Base-by-base conservation (phyloP, 2,797 vertebrate genomes). In the Takifugu rubripes region DNA sequence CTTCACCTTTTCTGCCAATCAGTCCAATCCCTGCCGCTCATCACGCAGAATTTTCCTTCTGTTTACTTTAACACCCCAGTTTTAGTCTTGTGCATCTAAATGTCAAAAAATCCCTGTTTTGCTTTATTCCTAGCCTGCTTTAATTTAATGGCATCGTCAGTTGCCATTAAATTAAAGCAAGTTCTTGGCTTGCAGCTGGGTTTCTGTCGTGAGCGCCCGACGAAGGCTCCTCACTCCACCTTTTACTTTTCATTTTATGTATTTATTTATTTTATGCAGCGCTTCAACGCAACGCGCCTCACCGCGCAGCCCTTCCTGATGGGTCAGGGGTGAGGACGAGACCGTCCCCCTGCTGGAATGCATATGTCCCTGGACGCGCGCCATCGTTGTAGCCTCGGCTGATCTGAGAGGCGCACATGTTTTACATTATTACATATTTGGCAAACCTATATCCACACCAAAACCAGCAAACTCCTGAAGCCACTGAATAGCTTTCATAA, bases 201-300 rank as follows among this genome's bases (percentile, higher is more conserved):
- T 49, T 61, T 61, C 66, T 72, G 61, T 74, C 67, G 74, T 43
- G 40, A 65, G 49, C 61, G 65, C 56, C 53, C 74, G 55, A 72
- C 72, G 60, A 72, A 56, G 53, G 79, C 57, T 48, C 36, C 25
- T 25, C 52, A 48, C 64, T 78, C 68, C 70, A 73, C 66, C 66
- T 77, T 74, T 47, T 47, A 17, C 9, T 77, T 60, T 79, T 74
- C 26, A 33, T 67, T 76, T 76, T 33, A 33, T 33, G 33, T 33
- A 33, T 33, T 33, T 33, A 33, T 33, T 33, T 33, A 33, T 77
- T 61, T 56, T 42, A 43, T 58, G 70, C 69, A 69, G 67, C 51
- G 64, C 57, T 70, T 73, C 50, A 78, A 75, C 60, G 69, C 56
- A 75, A 60, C 79, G 65, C 75, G 64, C 49, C 55, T 78, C 73